These are phyloP conservation scores for Drosophila truncata DNA, from an alignment of 1,140 invertebrate genomes.

Conservation along the genomic window DNA sequence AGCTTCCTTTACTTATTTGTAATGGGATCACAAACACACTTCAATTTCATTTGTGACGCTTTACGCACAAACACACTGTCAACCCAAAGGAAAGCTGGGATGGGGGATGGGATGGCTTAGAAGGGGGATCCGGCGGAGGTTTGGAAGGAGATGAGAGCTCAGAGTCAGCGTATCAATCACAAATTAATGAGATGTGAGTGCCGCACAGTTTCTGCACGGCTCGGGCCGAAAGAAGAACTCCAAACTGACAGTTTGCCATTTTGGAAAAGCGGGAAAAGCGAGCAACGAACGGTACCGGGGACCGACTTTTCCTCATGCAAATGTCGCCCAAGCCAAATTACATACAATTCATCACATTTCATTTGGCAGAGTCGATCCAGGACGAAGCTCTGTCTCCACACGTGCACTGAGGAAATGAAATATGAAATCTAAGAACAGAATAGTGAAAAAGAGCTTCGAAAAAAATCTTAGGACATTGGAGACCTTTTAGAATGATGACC, in stretches of 20 bases:
- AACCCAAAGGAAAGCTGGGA: constrained; percentile 1
- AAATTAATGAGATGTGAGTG: constrained; percentile 85
- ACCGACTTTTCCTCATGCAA: constrained; percentile 73
- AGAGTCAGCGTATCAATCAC: constrained; percentile 79
- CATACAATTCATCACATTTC: constrained; percentile 85
- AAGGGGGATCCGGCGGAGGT: neutral
- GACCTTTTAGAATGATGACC: neutral
- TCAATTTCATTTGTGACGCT: constrained; percentile 84
- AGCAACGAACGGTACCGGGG: constrained; percentile 6
- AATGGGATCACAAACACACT: constrained; percentile 84
- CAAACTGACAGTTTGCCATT: constrained; percentile 76
- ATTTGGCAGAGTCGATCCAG: constrained; percentile 68
- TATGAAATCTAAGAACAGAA: rapidly evolving
- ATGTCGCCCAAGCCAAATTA: constrained; percentile 79
- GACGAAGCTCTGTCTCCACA: constrained; percentile 37
- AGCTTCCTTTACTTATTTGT: constrained; percentile 78
- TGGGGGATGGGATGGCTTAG: neutral
- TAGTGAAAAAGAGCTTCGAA: neutral
- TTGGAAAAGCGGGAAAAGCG: constrained; percentile 40
- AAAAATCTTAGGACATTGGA: neutral
- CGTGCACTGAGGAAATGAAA: neutral
- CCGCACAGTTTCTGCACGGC: constrained; percentile 62
- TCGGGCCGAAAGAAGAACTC: constrained; percentile 40
- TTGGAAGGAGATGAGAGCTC: constrained; percentile 39
- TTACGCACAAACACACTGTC: constrained; percentile 79